Conservation (phyloP, 2,113 vertebrate species). For the Chiloscyllium plagiosum region DNA sequence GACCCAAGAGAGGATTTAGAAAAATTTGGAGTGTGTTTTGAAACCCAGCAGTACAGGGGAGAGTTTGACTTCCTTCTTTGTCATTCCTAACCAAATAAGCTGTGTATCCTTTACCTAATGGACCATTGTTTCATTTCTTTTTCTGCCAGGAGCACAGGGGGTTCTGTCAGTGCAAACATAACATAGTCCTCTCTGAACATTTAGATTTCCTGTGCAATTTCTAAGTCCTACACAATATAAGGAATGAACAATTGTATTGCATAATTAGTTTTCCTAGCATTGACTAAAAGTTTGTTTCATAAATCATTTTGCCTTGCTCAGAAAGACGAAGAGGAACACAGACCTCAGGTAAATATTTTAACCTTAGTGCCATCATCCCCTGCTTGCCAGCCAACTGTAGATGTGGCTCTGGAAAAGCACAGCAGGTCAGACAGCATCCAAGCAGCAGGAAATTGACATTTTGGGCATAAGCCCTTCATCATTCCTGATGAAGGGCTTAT, state of each 20-base stretch:
- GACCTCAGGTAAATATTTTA: conserved; percentile 50
- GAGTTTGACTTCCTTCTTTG: not conserved
- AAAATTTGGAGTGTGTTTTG: not conserved
- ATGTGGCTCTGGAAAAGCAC: not conserved
- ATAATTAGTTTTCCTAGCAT: not conserved
- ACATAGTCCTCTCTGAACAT: not conserved
- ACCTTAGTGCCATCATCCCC: conserved; percentile 37
- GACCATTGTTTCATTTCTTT: not conserved
- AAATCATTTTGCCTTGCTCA: conserved; percentile 49
- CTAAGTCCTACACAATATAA: not conserved
- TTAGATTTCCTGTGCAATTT: not conserved
- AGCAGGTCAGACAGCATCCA: too few relatives aligned
- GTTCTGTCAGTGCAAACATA: not conserved
- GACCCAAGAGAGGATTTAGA: not conserved
- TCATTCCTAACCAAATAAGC: not conserved
- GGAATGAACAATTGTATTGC: not conserved
- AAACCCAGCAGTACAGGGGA: not conserved
- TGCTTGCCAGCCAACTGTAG: conserved; percentile 20
- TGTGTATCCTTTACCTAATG: not conserved
- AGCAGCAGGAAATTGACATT: too few relatives aligned
- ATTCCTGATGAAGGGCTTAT: too few relatives aligned
- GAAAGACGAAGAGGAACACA: conserved; percentile 52
- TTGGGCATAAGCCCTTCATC: too few relatives aligned
- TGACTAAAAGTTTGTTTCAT: conserved; percentile 44
- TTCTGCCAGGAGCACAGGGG: not conserved